These are phyloP conservation scores for Lordiphosa collinella DNA, from an alignment of 1,140 invertebrate genomes.

Conservation along the genomic window DNA sequence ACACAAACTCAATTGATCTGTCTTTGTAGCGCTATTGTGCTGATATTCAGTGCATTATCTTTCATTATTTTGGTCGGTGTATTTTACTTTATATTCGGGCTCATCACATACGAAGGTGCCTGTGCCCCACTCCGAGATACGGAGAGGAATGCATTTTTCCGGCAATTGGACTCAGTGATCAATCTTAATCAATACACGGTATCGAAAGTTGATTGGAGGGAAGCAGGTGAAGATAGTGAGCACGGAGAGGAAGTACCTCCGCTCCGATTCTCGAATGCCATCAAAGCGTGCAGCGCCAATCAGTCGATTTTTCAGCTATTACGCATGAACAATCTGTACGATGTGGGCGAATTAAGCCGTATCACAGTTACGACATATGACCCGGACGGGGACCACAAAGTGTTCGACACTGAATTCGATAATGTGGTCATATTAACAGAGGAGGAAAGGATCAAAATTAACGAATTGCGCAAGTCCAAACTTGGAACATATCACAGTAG, in stretches of 20 bases:
- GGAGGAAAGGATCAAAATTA: slow-evolving; percentile 81
- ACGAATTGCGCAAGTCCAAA: slow-evolving; percentile 81
- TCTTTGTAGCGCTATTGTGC: slow-evolving; percentile 86
- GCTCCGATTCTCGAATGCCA: slow-evolving; percentile 67
- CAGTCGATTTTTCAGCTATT: slow-evolving; percentile 86
- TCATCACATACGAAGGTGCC: slow-evolving; percentile 85
- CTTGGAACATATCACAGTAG: slow-evolving; percentile 67
- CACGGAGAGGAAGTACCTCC: slow-evolving; percentile 2
- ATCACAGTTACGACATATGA: slow-evolving; percentile 69
- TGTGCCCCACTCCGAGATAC: slow-evolving; percentile 89
- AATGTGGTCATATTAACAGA: slow-evolving; percentile 82
- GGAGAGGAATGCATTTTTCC: slow-evolving; percentile 83
- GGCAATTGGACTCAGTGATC: slow-evolving; percentile 83
- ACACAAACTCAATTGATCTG: slow-evolving; percentile 3
- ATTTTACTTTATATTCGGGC: slow-evolving; percentile 86
- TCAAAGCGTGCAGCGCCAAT: slow-evolving; percentile 86
- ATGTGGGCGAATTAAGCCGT: slow-evolving; percentile 42
- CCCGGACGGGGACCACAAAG: slow-evolving; percentile 8
- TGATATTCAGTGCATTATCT: slow-evolving; percentile 89
- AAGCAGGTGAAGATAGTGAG: not conserved
- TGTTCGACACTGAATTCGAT: slow-evolving; percentile 78
- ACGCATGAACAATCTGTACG: slow-evolving; percentile 72
- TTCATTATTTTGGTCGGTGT: slow-evolving; percentile 86
- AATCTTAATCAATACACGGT: slow-evolving; percentile 80
- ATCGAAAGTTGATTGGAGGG: no score